phyloP scores from a whole-genome alignment of 2,797 vertebrate species.

The Amphiprion clarkii region DNA sequence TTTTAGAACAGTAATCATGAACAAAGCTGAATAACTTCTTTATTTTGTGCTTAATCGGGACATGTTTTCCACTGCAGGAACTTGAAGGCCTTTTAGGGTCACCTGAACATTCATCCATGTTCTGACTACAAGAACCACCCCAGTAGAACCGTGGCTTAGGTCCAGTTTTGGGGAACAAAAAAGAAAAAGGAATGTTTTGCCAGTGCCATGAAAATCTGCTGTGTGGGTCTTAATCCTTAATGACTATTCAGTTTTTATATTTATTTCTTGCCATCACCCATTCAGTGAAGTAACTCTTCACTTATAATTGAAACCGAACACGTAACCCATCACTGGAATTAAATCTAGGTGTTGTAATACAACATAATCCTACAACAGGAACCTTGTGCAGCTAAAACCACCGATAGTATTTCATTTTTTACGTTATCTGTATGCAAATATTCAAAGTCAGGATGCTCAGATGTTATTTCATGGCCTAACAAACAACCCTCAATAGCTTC shows the following conservation, averaged over 20 bases:
- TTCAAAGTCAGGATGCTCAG: conserved; percentile 41
- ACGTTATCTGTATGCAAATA: conserved; percentile 67
- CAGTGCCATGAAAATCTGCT: too few species aligned
- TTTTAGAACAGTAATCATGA: too few species aligned
- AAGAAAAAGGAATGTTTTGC: too few species aligned
- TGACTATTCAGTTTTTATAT: conserved; percentile 5
- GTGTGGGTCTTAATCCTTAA: background rate
- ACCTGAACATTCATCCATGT: too few species aligned
- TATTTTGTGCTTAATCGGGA: too few species aligned
- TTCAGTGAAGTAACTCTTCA: conserved; percentile 8
- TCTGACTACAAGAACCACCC: too few species aligned
- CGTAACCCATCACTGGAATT: conserved; percentile 5
- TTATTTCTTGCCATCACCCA: conserved; percentile 1
- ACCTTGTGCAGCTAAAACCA: conserved; percentile 15
- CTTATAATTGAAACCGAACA: background rate
- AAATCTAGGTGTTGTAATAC: conserved; percentile 32
- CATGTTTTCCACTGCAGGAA: too few species aligned
- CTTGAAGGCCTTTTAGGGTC: too few species aligned
- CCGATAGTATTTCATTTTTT: conserved; percentile 37
- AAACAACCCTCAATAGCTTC: conserved; percentile 57
- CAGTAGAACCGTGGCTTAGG: too few species aligned
- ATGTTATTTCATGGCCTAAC: conserved; percentile 58
- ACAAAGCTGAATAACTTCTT: too few species aligned
- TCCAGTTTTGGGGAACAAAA: too few species aligned
- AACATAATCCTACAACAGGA: conserved; percentile 6